Evolutionary conservation across 2,797 vertebrate genomes (phyloP).

Genomic region (Phataginus tricuspis): DNA sequence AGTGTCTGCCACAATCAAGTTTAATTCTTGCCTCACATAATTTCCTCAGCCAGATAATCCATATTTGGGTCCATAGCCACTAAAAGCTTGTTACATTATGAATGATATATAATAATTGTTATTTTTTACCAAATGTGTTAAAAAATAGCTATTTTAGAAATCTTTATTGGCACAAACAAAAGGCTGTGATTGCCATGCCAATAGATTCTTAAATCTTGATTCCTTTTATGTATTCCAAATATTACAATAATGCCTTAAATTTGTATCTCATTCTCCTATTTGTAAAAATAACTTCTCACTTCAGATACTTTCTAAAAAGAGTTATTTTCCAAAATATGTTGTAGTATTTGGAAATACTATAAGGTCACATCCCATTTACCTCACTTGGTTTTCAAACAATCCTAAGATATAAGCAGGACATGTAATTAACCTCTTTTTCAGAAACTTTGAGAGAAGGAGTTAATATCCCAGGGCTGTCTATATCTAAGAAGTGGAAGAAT

Average conservation of each 20-base stretch:
- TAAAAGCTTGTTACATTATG: neutral
- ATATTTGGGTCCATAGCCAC: neutral
- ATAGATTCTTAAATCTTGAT: slow-evolving; percentile 24
- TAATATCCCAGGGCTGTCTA: slow-evolving; percentile 2
- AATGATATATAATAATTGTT: neutral
- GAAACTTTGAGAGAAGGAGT: neutral
- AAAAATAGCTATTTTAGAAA: slow-evolving; percentile 42
- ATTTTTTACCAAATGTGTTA: neutral
- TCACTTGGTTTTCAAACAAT: neutral
- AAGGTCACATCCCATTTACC: neutral
- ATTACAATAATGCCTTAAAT: neutral
- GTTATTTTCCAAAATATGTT: slow-evolving; percentile 5
- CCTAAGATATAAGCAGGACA: neutral
- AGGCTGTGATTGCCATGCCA: neutral
- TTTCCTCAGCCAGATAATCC: neutral
- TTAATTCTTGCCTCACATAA: neutral
- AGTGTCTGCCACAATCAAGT: neutral
- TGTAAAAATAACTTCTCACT: neutral
- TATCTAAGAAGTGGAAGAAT: neutral
- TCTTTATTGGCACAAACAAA: neutral
- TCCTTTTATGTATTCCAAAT: slow-evolving; percentile 18
- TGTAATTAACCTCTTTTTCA: neutral
- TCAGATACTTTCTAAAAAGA: slow-evolving; percentile 11
- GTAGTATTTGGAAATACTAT: neutral
- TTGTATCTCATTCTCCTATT: neutral